Percentiles rank a stretch among this genome's conserved stretches.
Conservation (phyloP, 2,888 invertebrate genomes). For the Drosophila falleni region DNA sequence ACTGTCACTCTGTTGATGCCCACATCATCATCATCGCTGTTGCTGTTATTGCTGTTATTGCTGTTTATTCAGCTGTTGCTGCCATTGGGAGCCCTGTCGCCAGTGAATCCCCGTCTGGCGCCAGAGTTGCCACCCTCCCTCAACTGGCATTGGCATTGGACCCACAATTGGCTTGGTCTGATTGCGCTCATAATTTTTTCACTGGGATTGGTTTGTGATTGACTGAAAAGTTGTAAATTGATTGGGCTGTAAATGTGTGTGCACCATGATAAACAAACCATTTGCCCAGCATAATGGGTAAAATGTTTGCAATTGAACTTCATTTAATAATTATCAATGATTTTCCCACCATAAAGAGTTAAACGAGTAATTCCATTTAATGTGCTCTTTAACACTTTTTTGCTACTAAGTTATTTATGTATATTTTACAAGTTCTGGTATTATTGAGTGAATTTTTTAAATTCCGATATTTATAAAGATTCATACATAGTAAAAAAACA, state of each 20-base stretch:
- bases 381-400: too few relatives aligned
- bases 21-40: conserved; percentile 1
- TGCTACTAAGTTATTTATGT: not conserved
- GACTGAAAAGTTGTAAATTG: conserved; percentile 70
- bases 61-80: conserved; percentile 70
- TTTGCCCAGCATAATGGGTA: conserved; percentile 33
- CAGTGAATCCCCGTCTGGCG: conserved; percentile 51
- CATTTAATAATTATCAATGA: conserved; percentile 26
- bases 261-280: conserved; percentile 56
- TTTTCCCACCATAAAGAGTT: conserved; percentile 1
- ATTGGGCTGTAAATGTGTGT: conserved; percentile 57
- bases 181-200: conserved; percentile 61
- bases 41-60: conserved; percentile 11
- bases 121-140: conserved; percentile 24
- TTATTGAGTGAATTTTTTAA: not conserved
- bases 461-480: not conserved
- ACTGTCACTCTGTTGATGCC: conserved; percentile 28
- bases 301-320: conserved; percentile 27
- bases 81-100: conserved; percentile 23
- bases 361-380: not conserved
- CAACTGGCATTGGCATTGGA: conserved; percentile 20
- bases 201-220: conserved; percentile 65
- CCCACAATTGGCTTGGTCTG: conserved; percentile 69
- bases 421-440: not conserved
- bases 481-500: not conserved